A percentile compares a stretch with the other conserved stretches of the same genome.
Conservation (phyloP, 2,797 vertebrate genomes). For the Enoplosus armatus region DNA sequence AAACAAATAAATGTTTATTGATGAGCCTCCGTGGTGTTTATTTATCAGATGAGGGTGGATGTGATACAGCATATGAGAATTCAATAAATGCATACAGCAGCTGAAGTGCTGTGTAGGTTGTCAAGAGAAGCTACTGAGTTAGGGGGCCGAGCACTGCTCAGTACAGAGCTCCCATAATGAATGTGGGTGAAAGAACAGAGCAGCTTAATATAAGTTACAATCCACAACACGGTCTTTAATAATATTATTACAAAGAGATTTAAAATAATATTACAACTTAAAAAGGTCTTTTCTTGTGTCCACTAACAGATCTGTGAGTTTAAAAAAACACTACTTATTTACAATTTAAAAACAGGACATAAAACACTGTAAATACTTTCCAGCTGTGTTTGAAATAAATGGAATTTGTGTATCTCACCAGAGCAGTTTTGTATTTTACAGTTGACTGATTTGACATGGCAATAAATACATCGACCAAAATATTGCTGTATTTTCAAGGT, state of each 20-base stretch:
- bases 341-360: conserved; percentile 30
- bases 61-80: conserved; percentile 8
- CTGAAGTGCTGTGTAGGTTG: conserved; percentile 24
- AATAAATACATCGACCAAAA: conserved; percentile 58
- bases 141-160: conserved; percentile 1
- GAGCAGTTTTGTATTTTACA: not conserved
- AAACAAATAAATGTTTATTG: conserved; percentile 91
- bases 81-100: conserved; percentile 15
- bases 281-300: not conserved
- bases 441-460: not conserved
- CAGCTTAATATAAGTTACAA: conserved; percentile 62
- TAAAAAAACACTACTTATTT: conserved; percentile 28
- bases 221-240: conserved; percentile 41
- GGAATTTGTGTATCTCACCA: conserved; percentile 16
- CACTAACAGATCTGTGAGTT: not conserved
- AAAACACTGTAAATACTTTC: conserved; percentile 33
- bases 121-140: conserved; percentile 28
- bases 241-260: conserved; percentile 28
- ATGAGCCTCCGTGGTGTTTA: conserved; percentile 71
- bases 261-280: conserved; percentile 16
- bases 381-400: conserved; percentile 42
- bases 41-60: conserved; percentile 38
- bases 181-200: conserved; percentile 17
- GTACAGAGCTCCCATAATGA: conserved; percentile 10
- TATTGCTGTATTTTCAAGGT: not conserved